Conservation (phyloP, 1,140 invertebrate species). For the Archivesica marissinica region DNA sequence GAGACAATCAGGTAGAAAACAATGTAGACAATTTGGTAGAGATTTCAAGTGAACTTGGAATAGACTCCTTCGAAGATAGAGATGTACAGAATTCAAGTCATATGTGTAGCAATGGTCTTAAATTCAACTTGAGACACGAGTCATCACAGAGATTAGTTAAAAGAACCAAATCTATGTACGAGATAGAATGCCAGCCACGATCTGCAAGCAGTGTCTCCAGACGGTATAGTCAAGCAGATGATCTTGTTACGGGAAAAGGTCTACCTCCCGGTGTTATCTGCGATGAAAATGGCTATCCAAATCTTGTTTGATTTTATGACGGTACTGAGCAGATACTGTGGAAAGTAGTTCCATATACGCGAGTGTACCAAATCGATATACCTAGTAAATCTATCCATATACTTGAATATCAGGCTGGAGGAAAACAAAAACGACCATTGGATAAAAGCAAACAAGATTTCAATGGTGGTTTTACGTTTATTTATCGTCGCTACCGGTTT, state of each 20-base stretch:
- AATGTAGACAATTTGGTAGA: not conserved
- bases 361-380: too few relatives aligned
- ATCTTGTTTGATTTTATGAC: slow-evolving; percentile 27
- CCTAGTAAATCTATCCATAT: too few relatives aligned
- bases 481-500: too few relatives aligned
- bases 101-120: not conserved
- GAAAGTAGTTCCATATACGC: too few relatives aligned
- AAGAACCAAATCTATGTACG: not conserved
- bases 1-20: not conserved
- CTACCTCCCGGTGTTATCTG: not conserved
- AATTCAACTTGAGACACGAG: not conserved
- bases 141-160: not conserved
- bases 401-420: too few relatives aligned
- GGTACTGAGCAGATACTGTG: too few relatives aligned
- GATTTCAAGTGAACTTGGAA: not conserved
- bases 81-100: not conserved
- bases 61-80: not conserved
- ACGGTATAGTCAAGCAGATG: slow-evolving; percentile 9
- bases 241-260: not conserved
- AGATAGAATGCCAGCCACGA: not conserved
- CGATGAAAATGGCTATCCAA: slow-evolving; percentile 32
- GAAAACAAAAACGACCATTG: too few relatives aligned
- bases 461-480: too few relatives aligned
- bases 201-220: not conserved
- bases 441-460: too few relatives aligned